These are phyloP conservation scores for Ovibos moschatus DNA, from an alignment of 2,113 vertebrate genomes.

Conservation along the genomic window DNA sequence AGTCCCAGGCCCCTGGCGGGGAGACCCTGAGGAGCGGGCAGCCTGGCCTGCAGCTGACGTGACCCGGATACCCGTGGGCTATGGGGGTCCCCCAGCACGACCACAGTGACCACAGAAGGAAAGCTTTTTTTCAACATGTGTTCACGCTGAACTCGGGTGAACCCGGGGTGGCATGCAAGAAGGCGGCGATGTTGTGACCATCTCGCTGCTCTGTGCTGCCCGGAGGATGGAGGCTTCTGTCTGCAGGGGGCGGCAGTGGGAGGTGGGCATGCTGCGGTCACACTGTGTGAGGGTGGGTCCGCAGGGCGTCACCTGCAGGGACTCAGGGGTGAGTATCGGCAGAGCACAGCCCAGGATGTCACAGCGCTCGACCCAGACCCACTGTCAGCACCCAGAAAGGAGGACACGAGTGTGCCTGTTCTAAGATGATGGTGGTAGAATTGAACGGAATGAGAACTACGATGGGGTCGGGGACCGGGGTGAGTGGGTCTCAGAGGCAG, in stretches of 20 bases:
- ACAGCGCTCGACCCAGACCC: background rate
- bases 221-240: background rate
- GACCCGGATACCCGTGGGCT: rapidly evolving
- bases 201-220: background rate
- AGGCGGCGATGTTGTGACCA: rapidly evolving
- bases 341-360: background rate
- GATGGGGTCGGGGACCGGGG: rapidly evolving
- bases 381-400: background rate
- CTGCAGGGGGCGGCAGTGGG: background rate
- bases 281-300: background rate
- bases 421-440: background rate
- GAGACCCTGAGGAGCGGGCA: background rate
- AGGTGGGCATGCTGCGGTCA: background rate
- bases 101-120: background rate
- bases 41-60: background rate
- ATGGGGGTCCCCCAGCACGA: background rate
- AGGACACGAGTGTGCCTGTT: rapidly evolving
- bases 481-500: background rate
- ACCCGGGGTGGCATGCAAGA: background rate
- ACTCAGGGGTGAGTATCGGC: rapidly evolving
- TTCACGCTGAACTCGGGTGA: background rate
- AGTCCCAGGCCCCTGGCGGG: background rate
- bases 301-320: rapidly evolving
- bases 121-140: background rate
- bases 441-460: background rate